Conservation (phyloP, 1,140 invertebrate genomes). For the Octopus bimaculoides region DNA sequence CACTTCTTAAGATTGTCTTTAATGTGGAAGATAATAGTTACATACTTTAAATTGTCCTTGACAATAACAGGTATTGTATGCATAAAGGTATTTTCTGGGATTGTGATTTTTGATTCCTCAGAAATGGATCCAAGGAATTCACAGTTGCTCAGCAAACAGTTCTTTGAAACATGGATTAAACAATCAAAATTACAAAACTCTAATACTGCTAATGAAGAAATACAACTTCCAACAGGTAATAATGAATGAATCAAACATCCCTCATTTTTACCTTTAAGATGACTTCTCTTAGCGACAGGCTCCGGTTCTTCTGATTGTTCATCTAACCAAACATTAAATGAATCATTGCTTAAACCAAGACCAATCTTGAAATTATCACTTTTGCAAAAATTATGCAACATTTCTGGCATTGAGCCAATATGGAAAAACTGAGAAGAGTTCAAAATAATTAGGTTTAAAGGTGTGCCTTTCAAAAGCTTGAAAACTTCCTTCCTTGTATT, state of each 20-base stretch:
- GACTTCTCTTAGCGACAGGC: neutral
- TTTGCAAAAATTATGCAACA: slow-evolving; percentile 52
- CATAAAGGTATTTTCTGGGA: slow-evolving; percentile 52
- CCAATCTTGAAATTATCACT: slow-evolving; percentile 43
- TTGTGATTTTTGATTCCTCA: slow-evolving; percentile 20
- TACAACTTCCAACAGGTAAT: slow-evolving; percentile 26
- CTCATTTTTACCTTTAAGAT: slow-evolving; percentile 12
- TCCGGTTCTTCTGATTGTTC: slow-evolving; percentile 23
- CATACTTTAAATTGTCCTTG: slow-evolving; percentile 38
- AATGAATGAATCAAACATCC: slow-evolving; percentile 51
- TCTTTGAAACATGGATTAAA: slow-evolving; percentile 41
- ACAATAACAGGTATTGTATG: slow-evolving; percentile 53
- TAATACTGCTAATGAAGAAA: slow-evolving; percentile 40
- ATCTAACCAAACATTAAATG: slow-evolving; percentile 38
- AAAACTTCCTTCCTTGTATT: slow-evolving; percentile 46
- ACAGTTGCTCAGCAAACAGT: slow-evolving; percentile 57
- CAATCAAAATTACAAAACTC: slow-evolving; percentile 56
- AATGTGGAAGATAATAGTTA: slow-evolving; percentile 54
- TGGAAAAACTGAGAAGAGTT: slow-evolving; percentile 59
- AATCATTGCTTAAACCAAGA: slow-evolving; percentile 41
- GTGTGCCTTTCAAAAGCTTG: slow-evolving; percentile 40
- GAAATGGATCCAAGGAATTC: slow-evolving; percentile 14
- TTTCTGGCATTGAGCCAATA: slow-evolving; percentile 59
- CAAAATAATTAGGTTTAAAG: slow-evolving; percentile 52
- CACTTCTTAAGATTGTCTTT: slow-evolving; percentile 56